Conservation (phyloP, 2,797 vertebrate species). For the Enteromius afrohamiltoni region DNA sequence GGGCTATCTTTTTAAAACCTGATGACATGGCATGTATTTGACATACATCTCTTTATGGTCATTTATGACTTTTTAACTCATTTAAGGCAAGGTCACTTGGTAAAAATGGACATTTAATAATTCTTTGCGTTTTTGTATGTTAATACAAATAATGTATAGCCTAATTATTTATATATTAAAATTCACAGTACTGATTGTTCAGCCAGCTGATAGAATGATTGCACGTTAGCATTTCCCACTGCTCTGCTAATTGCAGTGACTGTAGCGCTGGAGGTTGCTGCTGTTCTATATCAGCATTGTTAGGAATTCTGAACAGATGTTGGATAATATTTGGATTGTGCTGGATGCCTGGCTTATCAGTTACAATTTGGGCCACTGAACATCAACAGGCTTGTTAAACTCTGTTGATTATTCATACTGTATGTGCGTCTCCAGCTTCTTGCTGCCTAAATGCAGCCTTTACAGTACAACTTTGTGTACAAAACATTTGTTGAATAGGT, state of each 20-base stretch:
- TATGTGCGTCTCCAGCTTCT: neutral
- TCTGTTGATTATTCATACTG: neutral
- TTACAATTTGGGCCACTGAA: conserved; percentile 10
- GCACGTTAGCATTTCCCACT: conserved; percentile 3
- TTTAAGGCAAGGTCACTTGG: too few species aligned
- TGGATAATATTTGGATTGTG: conserved; percentile 30
- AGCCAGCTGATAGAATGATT: conserved; percentile 13
- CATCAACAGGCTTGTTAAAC: conserved; percentile 8
- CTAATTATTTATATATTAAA: too few species aligned
- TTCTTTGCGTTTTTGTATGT: too few species aligned
- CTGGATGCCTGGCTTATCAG: conserved; percentile 15
- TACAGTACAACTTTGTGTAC: conserved; percentile 2
- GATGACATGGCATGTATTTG: neutral
- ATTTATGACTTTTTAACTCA: too few species aligned
- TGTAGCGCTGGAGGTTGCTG: neutral
- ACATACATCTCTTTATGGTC: neutral
- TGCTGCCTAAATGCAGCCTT: neutral
- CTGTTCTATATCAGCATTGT: conserved; percentile 8
- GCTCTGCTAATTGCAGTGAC: conserved; percentile 38
- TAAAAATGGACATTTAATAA: neutral
- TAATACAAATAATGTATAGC: too few species aligned
- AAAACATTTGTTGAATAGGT: neutral
- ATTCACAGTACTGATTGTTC: too few species aligned
- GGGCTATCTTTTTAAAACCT: neutral
- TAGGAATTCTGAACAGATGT: conserved; percentile 27